These are phyloP conservation scores for Hemicordylus capensis DNA, from an alignment of 2,113 vertebrate genomes.

Conservation along the genomic window DNA sequence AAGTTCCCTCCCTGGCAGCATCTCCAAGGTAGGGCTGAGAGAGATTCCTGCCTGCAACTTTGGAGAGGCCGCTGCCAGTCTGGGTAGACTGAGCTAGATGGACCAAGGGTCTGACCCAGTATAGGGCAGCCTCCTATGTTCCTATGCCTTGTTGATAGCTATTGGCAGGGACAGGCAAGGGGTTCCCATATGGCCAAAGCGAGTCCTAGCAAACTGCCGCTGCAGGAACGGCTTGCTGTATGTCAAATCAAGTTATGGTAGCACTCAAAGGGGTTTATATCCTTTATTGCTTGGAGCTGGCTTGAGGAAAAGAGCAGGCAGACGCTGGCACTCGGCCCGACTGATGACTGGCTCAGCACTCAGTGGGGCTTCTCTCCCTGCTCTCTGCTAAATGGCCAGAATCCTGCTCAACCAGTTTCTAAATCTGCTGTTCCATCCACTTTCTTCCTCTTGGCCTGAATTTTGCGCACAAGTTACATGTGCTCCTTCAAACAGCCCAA, in stretches of 20 bases:
- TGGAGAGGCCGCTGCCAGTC: too few relatives aligned
- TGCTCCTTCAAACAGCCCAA: neutral
- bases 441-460: conserved; percentile 18
- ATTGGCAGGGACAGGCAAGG: conserved; percentile 20
- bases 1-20: too few relatives aligned
- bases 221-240: conserved; percentile 25
- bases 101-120: too few relatives aligned
- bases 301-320: conserved; percentile 40
- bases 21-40: too few relatives aligned
- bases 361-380: conserved; percentile 45
- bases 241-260: conserved; percentile 31
- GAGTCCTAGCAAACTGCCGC: conserved; percentile 46
- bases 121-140: too few relatives aligned
- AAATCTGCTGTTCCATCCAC: conserved; percentile 39
- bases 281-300: conserved; percentile 45
- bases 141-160: neutral
- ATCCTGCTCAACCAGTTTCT: conserved; percentile 69
- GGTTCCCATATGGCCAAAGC: conserved; percentile 45
- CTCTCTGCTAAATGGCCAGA: conserved; percentile 47
- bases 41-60: too few relatives aligned
- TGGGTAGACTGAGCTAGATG: too few relatives aligned
- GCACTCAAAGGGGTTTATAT: neutral
- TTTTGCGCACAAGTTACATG: neutral
- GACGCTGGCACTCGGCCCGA: conserved; percentile 57
- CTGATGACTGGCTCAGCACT: conserved; percentile 52